Conservation (phyloP, 2,888 invertebrate species). For the Leucoptera coffeella region DNA sequence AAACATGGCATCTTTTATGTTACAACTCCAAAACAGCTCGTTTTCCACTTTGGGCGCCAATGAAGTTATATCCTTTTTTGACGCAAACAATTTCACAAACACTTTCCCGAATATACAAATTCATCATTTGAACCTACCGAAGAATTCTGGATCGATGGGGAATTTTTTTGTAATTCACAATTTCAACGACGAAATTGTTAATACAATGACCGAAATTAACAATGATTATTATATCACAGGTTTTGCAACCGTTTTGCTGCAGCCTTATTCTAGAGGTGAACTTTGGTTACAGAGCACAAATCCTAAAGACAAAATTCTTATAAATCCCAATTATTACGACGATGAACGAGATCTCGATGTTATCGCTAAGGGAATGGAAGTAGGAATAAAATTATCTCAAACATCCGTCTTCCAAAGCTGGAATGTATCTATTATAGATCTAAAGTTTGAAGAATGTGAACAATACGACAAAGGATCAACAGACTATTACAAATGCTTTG, state of each 20-base stretch:
- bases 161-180: slow-evolving; percentile 1
- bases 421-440: slow-evolving; percentile 11
- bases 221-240: slow-evolving; percentile 11
- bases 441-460: slow-evolving; percentile 4
- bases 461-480: slow-evolving; percentile 21
- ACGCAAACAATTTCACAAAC: too few relatives aligned
- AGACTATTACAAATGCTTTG: slow-evolving; percentile 60
- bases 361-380: slow-evolving; percentile 18
- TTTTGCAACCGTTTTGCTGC: slow-evolving; percentile 5
- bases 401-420: slow-evolving; percentile 22
- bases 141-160: slow-evolving; percentile 3
- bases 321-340: slow-evolving; percentile 52
- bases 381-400: slow-evolving; percentile 14
- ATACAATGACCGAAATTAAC: slow-evolving; percentile 7
- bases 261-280: slow-evolving; percentile 21
- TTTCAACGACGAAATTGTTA: slow-evolving; percentile 1
- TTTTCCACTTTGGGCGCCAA: slow-evolving; percentile 58
- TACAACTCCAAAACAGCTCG: slow-evolving; percentile 42
- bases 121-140: slow-evolving; percentile 26
- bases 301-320: slow-evolving; percentile 44
- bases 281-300: slow-evolving; percentile 40
- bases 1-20: slow-evolving; percentile 19
- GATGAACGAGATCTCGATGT: slow-evolving; percentile 34
- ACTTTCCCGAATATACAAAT: slow-evolving; percentile 44
- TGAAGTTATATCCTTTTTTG: slow-evolving; percentile 61